Evolutionary conservation across 2,888 invertebrate species (phyloP), one percentile per base, ranked within the genome.

Genomic region (Lapara coniferarum): DNA sequence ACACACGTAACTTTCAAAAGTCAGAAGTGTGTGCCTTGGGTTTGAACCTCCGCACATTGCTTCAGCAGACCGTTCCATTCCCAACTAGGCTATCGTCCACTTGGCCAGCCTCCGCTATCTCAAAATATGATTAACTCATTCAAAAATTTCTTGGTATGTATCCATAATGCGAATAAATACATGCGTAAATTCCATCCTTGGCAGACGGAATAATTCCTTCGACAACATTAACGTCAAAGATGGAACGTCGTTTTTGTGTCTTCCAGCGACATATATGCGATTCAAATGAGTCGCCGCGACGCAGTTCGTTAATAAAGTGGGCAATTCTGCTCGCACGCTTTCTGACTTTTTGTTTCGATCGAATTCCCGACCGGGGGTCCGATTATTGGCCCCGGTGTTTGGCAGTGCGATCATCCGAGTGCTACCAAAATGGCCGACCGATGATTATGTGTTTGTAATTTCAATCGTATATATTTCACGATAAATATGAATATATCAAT

Each of bases 311-410:
- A 88, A 89, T 90, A 88, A 88, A 86, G 81, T 78, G 78, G 71
- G 83, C 81, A 82, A 82, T 86, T 85, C 84, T 74, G 81, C 79
- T 76, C 75, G 74, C 78, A 77, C 77, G 77, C 79, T 83, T 86
- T 88, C 85, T 78, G 59, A 52, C 82, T 83, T 82, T 88, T 87
- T 83, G 84, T 81, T 77, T 81, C 81, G 80, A 84, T 83, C 83
- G 82, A 46, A 85, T 85, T 85, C 83, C 81, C 76, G n/a, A 72
- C 14, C 57, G 71, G 76, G 81, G 81, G 78, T 76, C 79, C 77
- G 70, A 76, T 55, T 55, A 55, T 78, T 79, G 77, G 78, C 75
- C 74, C 75, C 71, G 77, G 76, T 85, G 82, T 85, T 83, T 81
- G 81, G 81, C 75, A 79, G 78, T 83, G 82, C 85, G 81, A 85